Evolutionary conservation across 2,797 vertebrate species (phyloP).

Genomic region (Crypturellus tataupa): DNA sequence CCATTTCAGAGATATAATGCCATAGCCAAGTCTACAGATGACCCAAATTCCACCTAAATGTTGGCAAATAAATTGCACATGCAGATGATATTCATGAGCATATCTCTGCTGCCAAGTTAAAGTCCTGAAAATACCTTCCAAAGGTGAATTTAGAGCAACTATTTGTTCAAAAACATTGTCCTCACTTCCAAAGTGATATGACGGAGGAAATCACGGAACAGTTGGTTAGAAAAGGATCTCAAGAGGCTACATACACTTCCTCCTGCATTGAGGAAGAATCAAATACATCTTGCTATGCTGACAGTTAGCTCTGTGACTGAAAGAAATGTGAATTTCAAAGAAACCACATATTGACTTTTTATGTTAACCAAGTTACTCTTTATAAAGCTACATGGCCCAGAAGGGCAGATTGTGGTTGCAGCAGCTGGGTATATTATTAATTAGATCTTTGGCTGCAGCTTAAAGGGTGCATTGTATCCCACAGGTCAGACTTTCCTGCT

Average conservation of each 20-base stretch:
- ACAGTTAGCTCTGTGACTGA: background rate
- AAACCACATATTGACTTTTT: conserved; percentile 32
- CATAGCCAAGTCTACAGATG: background rate
- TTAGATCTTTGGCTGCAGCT: conserved; percentile 34
- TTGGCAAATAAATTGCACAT: background rate
- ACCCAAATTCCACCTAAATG: background rate
- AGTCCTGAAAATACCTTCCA: background rate
- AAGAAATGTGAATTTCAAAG: background rate
- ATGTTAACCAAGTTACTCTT: background rate
- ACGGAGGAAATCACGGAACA: background rate
- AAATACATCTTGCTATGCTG: rapidly evolving
- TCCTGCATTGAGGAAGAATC: background rate
- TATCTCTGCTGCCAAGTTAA: background rate
- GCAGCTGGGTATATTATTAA: conserved; percentile 43
- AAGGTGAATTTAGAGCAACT: background rate
- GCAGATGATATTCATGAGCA: background rate
- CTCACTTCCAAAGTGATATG: background rate
- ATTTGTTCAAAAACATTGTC: background rate
- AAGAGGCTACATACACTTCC: background rate
- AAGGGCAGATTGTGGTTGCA: background rate
- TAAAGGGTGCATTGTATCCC: conserved; percentile 5
- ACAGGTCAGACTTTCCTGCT: conserved; percentile 16
- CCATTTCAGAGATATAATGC: background rate
- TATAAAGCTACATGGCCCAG: background rate
- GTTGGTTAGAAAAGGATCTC: background rate